A percentile compares a stretch with the other conserved stretches of the same genome.
phyloP scores from a whole-genome alignment of 2,797 vertebrate genomes.

The Enteromius viviparus region DNA sequence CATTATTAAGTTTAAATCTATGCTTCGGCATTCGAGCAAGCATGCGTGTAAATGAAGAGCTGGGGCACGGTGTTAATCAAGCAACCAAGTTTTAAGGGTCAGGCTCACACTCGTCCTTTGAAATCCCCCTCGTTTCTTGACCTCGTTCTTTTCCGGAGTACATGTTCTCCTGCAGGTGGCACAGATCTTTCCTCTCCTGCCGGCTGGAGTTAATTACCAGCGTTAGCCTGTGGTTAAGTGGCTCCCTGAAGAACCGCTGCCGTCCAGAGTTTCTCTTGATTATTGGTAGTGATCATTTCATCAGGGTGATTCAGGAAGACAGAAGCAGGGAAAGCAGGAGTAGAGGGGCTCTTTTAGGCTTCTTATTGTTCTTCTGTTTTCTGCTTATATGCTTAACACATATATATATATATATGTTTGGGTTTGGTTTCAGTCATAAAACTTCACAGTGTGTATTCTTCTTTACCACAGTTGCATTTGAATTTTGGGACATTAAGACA shows the following conservation, averaged over 20 bases:
- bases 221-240: conserved; percentile 60
- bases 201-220: conserved; percentile 65
- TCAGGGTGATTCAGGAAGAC: neutral
- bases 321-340: neutral
- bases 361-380: neutral
- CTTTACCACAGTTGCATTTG: too few relatives aligned
- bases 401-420: too few relatives aligned
- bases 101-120: neutral
- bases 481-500: too few relatives aligned
- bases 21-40: neutral
- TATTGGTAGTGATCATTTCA: conserved; percentile 31
- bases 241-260: conserved; percentile 57
- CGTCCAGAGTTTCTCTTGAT: conserved; percentile 51
- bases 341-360: neutral
- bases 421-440: too few relatives aligned
- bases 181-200: conserved; percentile 54
- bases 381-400: too few relatives aligned
- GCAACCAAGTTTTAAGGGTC: conserved; percentile 17
- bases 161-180: conserved; percentile 59
- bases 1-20: conserved; percentile 7
- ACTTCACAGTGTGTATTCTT: too few relatives aligned
- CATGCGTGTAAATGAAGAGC: neutral
- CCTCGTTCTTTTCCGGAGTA: conserved; percentile 49
- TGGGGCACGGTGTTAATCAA: neutral
- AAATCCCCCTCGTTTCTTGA: conserved; percentile 19